These are phyloP conservation scores for Myrmecophaga tridactyla DNA, from an alignment of 2,113 vertebrate species.

Conservation along the genomic window DNA sequence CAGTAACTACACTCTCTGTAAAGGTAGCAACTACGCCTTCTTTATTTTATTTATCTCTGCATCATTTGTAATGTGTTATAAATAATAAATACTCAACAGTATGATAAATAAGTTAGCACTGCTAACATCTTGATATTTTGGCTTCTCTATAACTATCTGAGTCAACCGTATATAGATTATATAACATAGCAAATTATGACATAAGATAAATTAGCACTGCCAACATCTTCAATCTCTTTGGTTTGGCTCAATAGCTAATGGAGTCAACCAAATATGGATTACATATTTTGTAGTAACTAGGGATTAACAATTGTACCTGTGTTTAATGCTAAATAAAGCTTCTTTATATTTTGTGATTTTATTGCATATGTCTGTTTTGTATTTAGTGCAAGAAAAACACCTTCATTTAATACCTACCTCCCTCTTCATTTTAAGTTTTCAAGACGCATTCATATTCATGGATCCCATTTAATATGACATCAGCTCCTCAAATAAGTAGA, in stretches of 20 bases:
- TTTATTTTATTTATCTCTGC: slow-evolving; percentile 3
- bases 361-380: not conserved
- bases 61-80: not conserved
- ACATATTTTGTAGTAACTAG: not conserved
- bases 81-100: slow-evolving; percentile 51
- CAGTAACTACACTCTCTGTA: not conserved
- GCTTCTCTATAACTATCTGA: slow-evolving; percentile 1
- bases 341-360: slow-evolving; percentile 30
- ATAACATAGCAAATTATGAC: not conserved
- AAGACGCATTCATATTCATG: slow-evolving; percentile 13
- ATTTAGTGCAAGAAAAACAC: not conserved
- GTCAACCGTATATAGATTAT: not conserved
- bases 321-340: not conserved
- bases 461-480: not conserved
- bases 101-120: slow-evolving; percentile 16
- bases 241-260: not conserved
- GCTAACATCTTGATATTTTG: not conserved
- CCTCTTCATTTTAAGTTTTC: not conserved
- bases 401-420: slow-evolving; percentile 12
- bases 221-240: not conserved
- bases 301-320: not conserved
- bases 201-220: slow-evolving; percentile 24
- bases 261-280: slow-evolving; percentile 4
- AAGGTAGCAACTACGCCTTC: not conserved
- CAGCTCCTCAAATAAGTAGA: not conserved